Base-by-base conservation (phyloP, 2,113 vertebrate species). In the Parotia lawesii region DNA sequence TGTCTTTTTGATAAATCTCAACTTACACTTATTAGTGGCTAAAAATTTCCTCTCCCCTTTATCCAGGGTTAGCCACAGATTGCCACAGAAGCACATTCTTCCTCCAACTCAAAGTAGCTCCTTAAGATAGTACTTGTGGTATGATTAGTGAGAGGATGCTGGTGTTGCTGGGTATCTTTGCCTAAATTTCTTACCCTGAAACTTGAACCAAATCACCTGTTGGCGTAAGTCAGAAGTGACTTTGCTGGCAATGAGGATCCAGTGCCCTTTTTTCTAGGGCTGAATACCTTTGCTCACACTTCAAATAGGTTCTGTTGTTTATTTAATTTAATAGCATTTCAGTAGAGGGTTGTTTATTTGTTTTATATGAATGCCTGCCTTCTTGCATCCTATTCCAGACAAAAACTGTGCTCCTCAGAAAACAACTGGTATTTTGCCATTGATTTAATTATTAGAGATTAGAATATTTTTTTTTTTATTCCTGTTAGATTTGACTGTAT, bases 181-280 rank as follows among this genome's bases (percentile, higher is more conserved):
- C 93, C 93, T 95, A 77, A 84, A 72, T 88, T 91, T 95, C 85
- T 88, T 93, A 50, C 76, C 65, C 87, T 95, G 93, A 95, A 97
- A 97, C 79, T 66, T 85, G 87, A 95, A 87, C 89, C 90, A 87
- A 83, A 69, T 97, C 94, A 93, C 94, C 96, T 96, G 95, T 81
- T 91, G 57, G 79, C 33, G 0, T 88, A 94, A 95, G 91, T 96
- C 87, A 93, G 90, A 71, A 90, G 31, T 86, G 90, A 88, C 79
- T 95, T 77, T 74, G 60, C 93, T 94, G 61, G 87, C 85, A 37
- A 64, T 57, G 60, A 84, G 37, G 76, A 86, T 81, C 75, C 74
- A 56, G n/a, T 33, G 40, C 82, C 61, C 57, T 67, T 5, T 93
- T 91, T 84, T 94, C 76, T 90, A 44, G 53, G 60, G 69, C 28